Conservation (phyloP, 1,140 invertebrate genomes). For the Trichomalopsis sarcophagae region DNA sequence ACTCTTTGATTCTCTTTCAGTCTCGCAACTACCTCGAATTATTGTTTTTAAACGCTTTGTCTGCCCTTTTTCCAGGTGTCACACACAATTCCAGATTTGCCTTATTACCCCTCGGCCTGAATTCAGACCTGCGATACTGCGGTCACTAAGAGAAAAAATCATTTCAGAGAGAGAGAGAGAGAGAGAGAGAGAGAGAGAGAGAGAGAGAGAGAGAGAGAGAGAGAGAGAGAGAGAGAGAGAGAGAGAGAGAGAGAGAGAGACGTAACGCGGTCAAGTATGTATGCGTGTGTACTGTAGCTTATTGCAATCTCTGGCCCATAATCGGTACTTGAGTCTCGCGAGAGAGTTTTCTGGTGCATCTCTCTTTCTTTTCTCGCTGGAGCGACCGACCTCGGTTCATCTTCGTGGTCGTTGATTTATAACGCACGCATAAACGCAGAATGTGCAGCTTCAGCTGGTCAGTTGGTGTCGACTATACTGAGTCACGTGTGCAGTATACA, state of each 20-base stretch:
- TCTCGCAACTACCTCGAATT: no score
- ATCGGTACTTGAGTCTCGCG: neutral
- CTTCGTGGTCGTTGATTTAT: slow-evolving; percentile 21
- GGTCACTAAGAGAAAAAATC: neutral
- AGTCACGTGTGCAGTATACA: neutral
- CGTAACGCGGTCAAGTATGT: slow-evolving; percentile 41
- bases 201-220: neutral
- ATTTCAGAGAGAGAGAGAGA: slow-evolving; percentile 5
- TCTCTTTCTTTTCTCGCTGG: slow-evolving; percentile 4
- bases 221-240: neutral
- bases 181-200: neutral
- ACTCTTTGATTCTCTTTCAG: no score
- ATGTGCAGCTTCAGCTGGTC: neutral
- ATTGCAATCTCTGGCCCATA: slow-evolving; percentile 10
- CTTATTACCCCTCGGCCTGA: neutral
- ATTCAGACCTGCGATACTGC: neutral
- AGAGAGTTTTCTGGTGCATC: slow-evolving; percentile 28
- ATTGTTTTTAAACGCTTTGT: no score
- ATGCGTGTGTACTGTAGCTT: neutral
- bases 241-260: neutral
- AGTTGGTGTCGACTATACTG: neutral
- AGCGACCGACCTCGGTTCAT: neutral
- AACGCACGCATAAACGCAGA: neutral
- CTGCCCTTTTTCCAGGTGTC: no score
- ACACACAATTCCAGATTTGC: neutral